Conservation (phyloP, 2,888 invertebrate genomes). For the Tetheella fluctuosa region DNA sequence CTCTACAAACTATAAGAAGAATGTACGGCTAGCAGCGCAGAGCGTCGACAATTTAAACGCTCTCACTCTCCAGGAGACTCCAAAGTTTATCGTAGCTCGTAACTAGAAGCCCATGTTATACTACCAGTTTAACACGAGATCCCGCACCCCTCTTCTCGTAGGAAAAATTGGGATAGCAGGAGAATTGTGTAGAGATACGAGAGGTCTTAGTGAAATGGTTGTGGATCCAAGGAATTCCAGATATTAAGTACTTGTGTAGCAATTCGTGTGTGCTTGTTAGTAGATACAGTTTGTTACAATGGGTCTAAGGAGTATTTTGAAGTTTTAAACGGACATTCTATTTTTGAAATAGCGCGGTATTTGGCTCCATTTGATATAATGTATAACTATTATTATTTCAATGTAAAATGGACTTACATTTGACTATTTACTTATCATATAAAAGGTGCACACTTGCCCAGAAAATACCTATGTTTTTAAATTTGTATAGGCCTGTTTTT, state of each 20-base stretch:
- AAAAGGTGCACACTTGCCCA: too few relatives aligned
- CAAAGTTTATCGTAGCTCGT: slow-evolving; percentile 78
- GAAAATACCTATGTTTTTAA: too few relatives aligned
- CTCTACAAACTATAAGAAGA: slow-evolving; percentile 64
- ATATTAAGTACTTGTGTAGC: slow-evolving; percentile 74
- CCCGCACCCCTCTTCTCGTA: slow-evolving; percentile 34
- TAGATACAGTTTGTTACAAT: slow-evolving; percentile 55
- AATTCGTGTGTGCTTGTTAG: slow-evolving; percentile 73
- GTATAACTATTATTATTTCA: too few relatives aligned
- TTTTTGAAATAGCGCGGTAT: slow-evolving; percentile 31
- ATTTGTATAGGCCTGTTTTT: too few relatives aligned
- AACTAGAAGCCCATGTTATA: slow-evolving; percentile 66
- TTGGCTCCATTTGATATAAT: background rate
- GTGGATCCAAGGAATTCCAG: slow-evolving; percentile 68
- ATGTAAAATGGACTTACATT: too few relatives aligned
- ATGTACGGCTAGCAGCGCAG: slow-evolving; percentile 74
- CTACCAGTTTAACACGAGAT: slow-evolving; percentile 54
- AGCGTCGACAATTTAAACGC: slow-evolving; percentile 80
- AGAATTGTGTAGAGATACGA: slow-evolving; percentile 22
- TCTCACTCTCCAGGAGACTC: slow-evolving; percentile 75
- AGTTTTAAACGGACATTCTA: slow-evolving; percentile 38
- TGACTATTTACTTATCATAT: too few relatives aligned
- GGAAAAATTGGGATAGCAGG: slow-evolving; percentile 28
- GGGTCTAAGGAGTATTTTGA: slow-evolving; percentile 65
- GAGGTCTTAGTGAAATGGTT: slow-evolving; percentile 51